Evolutionary conservation across 64 coral and sea anemone genomes (phyloP).

Genomic region (Montipora cactus): DNA sequence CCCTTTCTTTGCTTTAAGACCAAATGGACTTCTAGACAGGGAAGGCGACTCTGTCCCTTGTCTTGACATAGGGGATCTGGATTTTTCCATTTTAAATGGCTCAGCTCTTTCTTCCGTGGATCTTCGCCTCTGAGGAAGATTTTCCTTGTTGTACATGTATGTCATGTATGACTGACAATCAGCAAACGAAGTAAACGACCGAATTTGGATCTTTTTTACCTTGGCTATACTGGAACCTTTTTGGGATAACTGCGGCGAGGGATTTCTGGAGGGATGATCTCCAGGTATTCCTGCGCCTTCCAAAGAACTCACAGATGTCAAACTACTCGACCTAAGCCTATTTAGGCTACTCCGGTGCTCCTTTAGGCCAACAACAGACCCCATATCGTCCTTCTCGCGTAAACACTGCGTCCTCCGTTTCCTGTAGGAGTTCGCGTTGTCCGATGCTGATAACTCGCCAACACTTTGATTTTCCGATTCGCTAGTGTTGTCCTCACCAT

Average conservation of each 20-base stretch:
- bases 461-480: slow-evolving; percentile 84
- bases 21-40: slow-evolving; percentile 48
- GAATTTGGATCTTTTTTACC: slow-evolving; percentile 92
- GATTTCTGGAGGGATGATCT: slow-evolving; percentile 19
- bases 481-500: slow-evolving; percentile 92
- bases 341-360: slow-evolving; percentile 21
- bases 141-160: slow-evolving; percentile 72
- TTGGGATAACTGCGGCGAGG: slow-evolving; percentile 69
- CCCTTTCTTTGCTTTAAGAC: slow-evolving; percentile 59
- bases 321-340: slow-evolving; percentile 87
- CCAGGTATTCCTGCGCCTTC: slow-evolving; percentile 53
- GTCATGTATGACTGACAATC: slow-evolving; percentile 7
- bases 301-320: slow-evolving; percentile 92
- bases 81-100: slow-evolving; percentile 10
- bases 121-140: slow-evolving; percentile 24
- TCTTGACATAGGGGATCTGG: background rate
- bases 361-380: slow-evolving; percentile 19
- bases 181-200: slow-evolving; percentile 85
- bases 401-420: slow-evolving; percentile 18
- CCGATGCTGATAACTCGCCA: slow-evolving; percentile 59
- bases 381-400: slow-evolving; percentile 5
- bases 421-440: slow-evolving; percentile 26
- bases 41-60: slow-evolving; percentile 38
- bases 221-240: slow-evolving; percentile 76
- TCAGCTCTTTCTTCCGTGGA: slow-evolving; percentile 73